Conservation (phyloP, 2,113 vertebrate genomes). For the Stercorarius parasiticus region DNA sequence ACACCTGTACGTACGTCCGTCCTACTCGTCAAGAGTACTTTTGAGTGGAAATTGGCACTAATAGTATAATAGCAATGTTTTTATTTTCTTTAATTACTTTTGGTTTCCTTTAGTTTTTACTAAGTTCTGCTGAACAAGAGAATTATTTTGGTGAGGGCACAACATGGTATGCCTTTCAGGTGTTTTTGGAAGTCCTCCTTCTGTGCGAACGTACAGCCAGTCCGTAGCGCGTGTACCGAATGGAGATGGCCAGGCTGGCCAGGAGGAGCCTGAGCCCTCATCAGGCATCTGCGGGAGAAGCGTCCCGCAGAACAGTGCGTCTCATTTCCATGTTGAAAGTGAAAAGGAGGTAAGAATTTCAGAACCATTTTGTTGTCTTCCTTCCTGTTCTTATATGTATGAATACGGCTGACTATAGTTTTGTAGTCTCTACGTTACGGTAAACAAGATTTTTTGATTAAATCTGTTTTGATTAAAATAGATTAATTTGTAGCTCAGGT, state of each 20-base stretch:
- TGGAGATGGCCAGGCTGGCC: slow-evolving; percentile 45
- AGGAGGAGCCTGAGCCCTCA: slow-evolving; percentile 54
- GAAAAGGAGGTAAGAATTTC: slow-evolving; percentile 68
- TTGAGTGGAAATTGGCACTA: not conserved
- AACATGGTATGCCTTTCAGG: slow-evolving; percentile 65
- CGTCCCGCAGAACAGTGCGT: slow-evolving; percentile 50
- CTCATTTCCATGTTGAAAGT: slow-evolving; percentile 15
- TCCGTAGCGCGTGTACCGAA: slow-evolving; percentile 60
- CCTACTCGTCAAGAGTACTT: not conserved
- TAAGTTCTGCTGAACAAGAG: not conserved
- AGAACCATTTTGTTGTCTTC: not conserved
- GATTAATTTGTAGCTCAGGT: not conserved
- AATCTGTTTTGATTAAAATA: not conserved
- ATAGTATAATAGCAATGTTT: not conserved
- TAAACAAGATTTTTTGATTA: not conserved
- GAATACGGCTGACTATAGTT: not conserved
- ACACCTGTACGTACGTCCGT: accelerated
- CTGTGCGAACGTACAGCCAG: slow-evolving; percentile 34
- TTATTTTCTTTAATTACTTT: not conserved
- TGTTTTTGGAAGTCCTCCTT: slow-evolving; percentile 77
- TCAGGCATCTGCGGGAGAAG: slow-evolving; percentile 69
- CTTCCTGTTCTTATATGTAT: accelerated
- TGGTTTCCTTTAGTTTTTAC: not conserved
- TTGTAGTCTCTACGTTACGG: not conserved
- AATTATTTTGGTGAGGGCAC: not conserved